Evolutionary conservation across 2,113 vertebrate genomes (phyloP).

Genomic region (Andinoacara biseriatus): DNA sequence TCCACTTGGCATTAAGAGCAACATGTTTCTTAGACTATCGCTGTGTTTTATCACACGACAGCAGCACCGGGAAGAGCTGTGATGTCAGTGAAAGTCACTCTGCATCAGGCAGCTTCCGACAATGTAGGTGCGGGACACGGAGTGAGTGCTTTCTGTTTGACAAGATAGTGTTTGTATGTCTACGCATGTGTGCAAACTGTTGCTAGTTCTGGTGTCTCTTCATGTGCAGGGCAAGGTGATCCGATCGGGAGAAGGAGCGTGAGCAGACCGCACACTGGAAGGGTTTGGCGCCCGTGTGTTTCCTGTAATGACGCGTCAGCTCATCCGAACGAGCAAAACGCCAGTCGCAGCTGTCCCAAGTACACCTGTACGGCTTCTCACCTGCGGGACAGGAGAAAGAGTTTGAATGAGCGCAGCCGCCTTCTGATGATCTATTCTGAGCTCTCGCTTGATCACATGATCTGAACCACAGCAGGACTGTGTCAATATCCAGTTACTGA

Average conservation of each 20-base stretch:
- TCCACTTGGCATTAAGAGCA: constrained; percentile 42
- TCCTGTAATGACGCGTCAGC: constrained; percentile 95
- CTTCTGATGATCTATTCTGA: background rate
- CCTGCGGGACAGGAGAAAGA: constrained; percentile 77
- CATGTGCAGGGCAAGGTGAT: constrained; percentile 99
- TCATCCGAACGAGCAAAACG: constrained; percentile 96
- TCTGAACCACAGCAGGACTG: background rate
- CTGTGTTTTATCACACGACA: constrained; percentile 13
- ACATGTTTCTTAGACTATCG: constrained; percentile 33
- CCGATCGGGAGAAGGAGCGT: constrained; percentile 96
- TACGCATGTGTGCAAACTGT: constrained; percentile 33
- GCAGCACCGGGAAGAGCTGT: constrained; percentile 61
- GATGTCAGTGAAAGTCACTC: constrained; percentile 36
- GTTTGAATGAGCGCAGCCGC: background rate
- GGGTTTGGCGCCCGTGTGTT: constrained; percentile 97
- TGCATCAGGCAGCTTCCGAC: constrained; percentile 26
- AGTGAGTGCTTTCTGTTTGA: constrained; percentile 40
- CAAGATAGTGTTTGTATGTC: constrained; percentile 44
- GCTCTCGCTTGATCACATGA: background rate
- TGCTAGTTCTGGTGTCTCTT: constrained; percentile 97
- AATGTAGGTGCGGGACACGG: constrained; percentile 19
- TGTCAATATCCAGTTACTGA: background rate
- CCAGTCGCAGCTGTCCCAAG: constrained; percentile 98
- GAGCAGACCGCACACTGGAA: constrained; percentile 97
- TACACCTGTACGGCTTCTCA: constrained; percentile 98